Evolutionary conservation across 2,888 invertebrate genomes (phyloP), one percentile per base, ranked within the genome.

Genomic region (Protonemura montana): DNA sequence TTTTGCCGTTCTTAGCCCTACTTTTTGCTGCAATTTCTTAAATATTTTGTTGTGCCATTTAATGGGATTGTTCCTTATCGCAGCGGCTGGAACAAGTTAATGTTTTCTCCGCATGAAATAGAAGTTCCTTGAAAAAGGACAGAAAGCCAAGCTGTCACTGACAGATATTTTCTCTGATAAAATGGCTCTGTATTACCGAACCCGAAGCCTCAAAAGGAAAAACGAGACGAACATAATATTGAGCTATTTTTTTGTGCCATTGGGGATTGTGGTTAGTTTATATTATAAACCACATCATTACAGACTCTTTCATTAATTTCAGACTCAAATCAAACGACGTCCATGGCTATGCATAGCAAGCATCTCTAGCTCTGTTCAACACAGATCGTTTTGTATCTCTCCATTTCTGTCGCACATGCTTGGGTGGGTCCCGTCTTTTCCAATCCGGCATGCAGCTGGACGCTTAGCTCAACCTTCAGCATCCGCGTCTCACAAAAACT

Each of bases 401-500:
- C 83, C 35, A 10, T 83, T 28, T 41, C 83, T n/a, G 26, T 83
- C 83, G 3, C 41, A 83, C 83, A 83, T 59, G 59, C 16, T 42
- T 83, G 59, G 83, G 83, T 42, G 83, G 42, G 83, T 83, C 82
- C 16, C 29, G 13, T 78, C 59, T 59, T 13, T 41, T 59, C 59
- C 78, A 78, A 35, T 80, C 85, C 77, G 29, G 30, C 85, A 21
- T 59, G 59, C 85, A 86, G 86, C 59, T 59, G 59, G 59, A 35
- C 35, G n/a, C 86, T 86, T 42, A 81, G 35, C 86, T 42, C 21
- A 13, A 85, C 10, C 80, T 41, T 76, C 86, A 82, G 82, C 77
- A 83, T 83, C 83, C 83, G 83, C 41, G 35, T 42, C 41, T 41
- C 42, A 83, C 83, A 83, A 83, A 83, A 83, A 83, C 83, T 83